Conservation (phyloP, 2,888 invertebrate species). For the Tryphoninae sp. region DNA sequence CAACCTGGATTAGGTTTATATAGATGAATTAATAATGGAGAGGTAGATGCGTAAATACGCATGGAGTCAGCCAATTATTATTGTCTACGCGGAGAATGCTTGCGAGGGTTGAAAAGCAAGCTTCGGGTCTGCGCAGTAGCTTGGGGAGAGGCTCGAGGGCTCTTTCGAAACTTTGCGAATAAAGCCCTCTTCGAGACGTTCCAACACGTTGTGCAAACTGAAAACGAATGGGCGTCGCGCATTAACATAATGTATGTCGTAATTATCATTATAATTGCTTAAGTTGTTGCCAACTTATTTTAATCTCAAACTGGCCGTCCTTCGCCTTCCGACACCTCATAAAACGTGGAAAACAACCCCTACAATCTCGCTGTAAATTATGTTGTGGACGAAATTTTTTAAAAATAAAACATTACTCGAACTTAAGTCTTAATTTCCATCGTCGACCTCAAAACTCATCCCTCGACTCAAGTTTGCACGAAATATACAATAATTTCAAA, state of each 20-base stretch:
- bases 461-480: too few relatives aligned
- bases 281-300: slow-evolving; percentile 79
- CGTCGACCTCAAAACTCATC: too few relatives aligned
- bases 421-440: too few relatives aligned
- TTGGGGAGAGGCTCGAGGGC: slow-evolving; percentile 60
- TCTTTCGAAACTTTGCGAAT: slow-evolving; percentile 72
- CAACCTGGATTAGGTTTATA: too few relatives aligned
- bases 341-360: slow-evolving; percentile 5
- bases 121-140: slow-evolving; percentile 7
- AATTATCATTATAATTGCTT: slow-evolving; percentile 78
- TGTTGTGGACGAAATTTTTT: not conserved
- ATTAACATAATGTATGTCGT: slow-evolving; percentile 79
- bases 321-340: slow-evolving; percentile 1
- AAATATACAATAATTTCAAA: too few relatives aligned
- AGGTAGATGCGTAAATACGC: slow-evolving; percentile 47
- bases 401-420: too few relatives aligned
- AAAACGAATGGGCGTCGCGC: slow-evolving; percentile 72
- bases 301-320: slow-evolving; percentile 60
- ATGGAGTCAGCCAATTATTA: slow-evolving; percentile 51
- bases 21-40: slow-evolving; percentile 25
- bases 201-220: slow-evolving; percentile 64
- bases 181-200: slow-evolving; percentile 65
- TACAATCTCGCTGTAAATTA: not conserved
- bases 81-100: slow-evolving; percentile 37
- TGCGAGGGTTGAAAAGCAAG: slow-evolving; percentile 36